These are phyloP conservation scores for Linnaemya vulpina DNA, from an alignment of 2,888 invertebrate species.

Conservation along the genomic window DNA sequence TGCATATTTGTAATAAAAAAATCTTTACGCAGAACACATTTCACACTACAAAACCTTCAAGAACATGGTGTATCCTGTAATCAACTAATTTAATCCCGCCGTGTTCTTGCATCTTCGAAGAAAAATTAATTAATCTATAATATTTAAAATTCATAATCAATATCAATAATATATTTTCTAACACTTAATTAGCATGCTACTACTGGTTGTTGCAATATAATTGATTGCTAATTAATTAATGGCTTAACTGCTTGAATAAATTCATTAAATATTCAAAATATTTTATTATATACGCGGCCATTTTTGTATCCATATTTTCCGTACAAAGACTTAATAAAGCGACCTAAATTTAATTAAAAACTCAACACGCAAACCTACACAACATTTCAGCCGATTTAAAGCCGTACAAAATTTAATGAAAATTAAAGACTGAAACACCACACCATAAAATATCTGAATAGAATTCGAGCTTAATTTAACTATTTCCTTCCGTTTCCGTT, in stretches of 20 bases:
- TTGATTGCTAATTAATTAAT: not conserved
- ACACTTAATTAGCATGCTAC: not conserved
- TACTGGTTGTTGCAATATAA: not conserved
- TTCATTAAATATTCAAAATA: no score
- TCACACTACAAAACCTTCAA: no score
- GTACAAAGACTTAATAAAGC: not conserved
- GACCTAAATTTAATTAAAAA: constrained; percentile 29
- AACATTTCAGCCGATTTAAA: constrained; percentile 9
- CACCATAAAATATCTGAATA: constrained; percentile 24
- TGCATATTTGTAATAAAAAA: no score
- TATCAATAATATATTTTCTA: no score
- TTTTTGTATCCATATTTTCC: not conserved
- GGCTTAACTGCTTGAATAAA: not conserved
- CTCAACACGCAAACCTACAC: constrained; percentile 9
- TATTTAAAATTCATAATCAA: no score
- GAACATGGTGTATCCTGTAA: no score
- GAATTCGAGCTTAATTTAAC: constrained; percentile 64
- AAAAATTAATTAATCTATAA: no score
- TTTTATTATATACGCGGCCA: not conserved
- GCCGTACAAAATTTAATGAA: not conserved
- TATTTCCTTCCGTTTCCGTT: constrained; percentile 69
- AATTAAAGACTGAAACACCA: not conserved
- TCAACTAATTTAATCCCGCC: no score
- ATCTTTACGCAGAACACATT: no score
- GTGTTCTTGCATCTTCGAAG: no score